Percentiles rank a stretch among this genome's conserved stretches.
Evolutionary conservation across 2,113 vertebrate species (phyloP).

Genomic region (Hippocampus mohnikei): DNA sequence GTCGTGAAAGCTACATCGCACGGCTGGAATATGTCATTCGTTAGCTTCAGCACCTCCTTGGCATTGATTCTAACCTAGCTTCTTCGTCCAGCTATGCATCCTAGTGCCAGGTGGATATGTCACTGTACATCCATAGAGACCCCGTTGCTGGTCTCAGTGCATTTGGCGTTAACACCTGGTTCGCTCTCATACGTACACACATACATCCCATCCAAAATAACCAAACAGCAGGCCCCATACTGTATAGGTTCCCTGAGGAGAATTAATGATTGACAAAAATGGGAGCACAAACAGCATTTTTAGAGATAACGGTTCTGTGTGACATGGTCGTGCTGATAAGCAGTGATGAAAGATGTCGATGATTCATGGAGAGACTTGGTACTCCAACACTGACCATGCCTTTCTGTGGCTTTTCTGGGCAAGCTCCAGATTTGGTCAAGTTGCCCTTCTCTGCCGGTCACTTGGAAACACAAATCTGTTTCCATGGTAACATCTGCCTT

Average conservation of each 20-base stretch:
- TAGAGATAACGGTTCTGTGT: conserved; percentile 53
- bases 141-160: conserved; percentile 27
- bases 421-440: neutral
- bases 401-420: neutral
- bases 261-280: conserved; percentile 61
- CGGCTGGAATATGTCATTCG: conserved; percentile 43
- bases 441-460: neutral
- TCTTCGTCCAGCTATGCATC: conserved; percentile 45
- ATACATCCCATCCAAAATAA: conserved; percentile 13
- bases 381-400: neutral
- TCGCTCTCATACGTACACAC: conserved; percentile 44
- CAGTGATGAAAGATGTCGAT: conserved; percentile 30
- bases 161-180: conserved; percentile 45
- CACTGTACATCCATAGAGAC: conserved; percentile 25
- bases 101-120: conserved; percentile 10
- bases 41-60: conserved; percentile 6
- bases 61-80: conserved; percentile 49
- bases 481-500: neutral
- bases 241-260: conserved; percentile 8
- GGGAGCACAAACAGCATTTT: conserved; percentile 52
- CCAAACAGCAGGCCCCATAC: neutral
- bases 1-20: conserved; percentile 50
- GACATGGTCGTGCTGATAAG: conserved; percentile 36
- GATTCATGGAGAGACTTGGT: conserved; percentile 15
- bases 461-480: neutral